Evolutionary conservation across 2,113 vertebrate species (phyloP).

Genomic region (Fulica atra): DNA sequence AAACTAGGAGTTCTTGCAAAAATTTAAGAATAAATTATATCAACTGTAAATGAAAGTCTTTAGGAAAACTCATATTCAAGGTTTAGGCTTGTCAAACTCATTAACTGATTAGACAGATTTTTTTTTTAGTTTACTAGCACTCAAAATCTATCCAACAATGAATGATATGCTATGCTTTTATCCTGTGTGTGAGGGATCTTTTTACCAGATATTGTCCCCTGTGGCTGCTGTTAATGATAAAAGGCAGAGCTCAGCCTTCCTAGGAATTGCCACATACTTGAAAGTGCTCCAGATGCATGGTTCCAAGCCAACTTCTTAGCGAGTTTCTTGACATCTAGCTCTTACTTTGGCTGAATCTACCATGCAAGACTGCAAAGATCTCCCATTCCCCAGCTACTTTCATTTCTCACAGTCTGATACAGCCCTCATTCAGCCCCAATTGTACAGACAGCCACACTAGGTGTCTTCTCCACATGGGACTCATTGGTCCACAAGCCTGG

Average conservation of each 20-base stretch:
- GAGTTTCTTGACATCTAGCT: background rate
- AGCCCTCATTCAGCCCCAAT: background rate
- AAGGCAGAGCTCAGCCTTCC: slow-evolving; percentile 32
- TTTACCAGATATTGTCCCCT: background rate
- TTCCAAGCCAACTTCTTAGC: background rate
- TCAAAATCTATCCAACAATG: background rate
- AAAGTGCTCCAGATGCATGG: background rate
- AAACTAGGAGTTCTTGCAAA: background rate
- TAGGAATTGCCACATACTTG: background rate
- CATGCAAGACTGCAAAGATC: background rate
- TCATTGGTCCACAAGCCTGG: fast-evolving
- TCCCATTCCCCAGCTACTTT: background rate
- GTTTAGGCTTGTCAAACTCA: background rate
- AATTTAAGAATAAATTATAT: background rate
- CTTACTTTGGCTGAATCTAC: background rate
- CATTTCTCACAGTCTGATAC: background rate
- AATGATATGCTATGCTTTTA: background rate
- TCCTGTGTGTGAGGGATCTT: background rate
- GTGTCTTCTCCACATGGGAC: fast-evolving
- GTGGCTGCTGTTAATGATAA: background rate
- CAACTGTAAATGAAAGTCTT: background rate
- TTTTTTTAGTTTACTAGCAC: background rate
- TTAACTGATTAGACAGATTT: background rate
- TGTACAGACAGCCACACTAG: background rate
- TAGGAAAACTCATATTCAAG: background rate